These are phyloP conservation scores for Cyprinella venusta DNA, from an alignment of 2,797 vertebrate genomes.

Conservation along the genomic window DNA sequence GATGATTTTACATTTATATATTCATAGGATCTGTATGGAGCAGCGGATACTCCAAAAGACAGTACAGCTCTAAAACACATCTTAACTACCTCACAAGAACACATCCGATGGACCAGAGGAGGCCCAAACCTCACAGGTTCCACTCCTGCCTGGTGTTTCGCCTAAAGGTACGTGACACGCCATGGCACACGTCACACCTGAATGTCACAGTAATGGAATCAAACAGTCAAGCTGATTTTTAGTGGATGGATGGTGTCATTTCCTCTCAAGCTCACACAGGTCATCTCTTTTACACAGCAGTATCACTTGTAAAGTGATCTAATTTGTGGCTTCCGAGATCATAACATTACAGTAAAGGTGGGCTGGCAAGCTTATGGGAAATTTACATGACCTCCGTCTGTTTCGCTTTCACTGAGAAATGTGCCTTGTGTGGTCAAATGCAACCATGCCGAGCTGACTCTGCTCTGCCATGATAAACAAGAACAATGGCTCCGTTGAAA, in stretches of 20 bases:
- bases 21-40: conserved; percentile 63
- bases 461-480: conserved; percentile 37
- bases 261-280: not conserved
- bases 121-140: conserved; percentile 57
- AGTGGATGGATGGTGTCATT: not conserved
- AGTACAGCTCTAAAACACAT: conserved; percentile 59
- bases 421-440: conserved; percentile 23
- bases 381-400: conserved; percentile 31
- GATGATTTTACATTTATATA: not conserved
- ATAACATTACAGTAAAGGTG: not conserved
- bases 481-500: conserved; percentile 66
- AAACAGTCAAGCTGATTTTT: not conserved
- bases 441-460: not conserved
- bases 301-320: not conserved
- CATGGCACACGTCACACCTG: not conserved
- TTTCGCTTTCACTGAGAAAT: not conserved
- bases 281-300: not conserved
- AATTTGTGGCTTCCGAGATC: not conserved
- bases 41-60: conserved; percentile 43
- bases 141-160: conserved; percentile 67
- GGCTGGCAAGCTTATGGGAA: not conserved
- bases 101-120: conserved; percentile 62
- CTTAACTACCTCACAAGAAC: conserved; percentile 57
- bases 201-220: not conserved
- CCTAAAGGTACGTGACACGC: conserved; percentile 69